Conservation (phyloP, 1,140 invertebrate genomes). For the Liolophura sinensis region DNA sequence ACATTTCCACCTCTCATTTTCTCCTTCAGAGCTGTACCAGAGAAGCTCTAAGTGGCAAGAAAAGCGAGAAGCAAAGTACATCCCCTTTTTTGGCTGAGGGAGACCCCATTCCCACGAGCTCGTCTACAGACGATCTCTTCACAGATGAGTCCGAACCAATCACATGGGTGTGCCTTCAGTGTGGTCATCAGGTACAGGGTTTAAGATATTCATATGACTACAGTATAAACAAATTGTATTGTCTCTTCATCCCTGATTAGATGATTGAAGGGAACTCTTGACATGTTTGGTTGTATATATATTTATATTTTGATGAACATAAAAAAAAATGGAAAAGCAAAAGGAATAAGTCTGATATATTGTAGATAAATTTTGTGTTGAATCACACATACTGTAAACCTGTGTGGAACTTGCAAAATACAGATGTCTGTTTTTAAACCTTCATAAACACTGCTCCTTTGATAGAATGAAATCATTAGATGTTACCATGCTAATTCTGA, state of each 20-base stretch:
- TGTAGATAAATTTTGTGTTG: not conserved
- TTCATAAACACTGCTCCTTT: not conserved
- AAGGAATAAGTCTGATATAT: no score
- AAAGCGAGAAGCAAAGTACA: not conserved
- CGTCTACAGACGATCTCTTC: not conserved
- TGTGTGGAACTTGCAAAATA: not conserved
- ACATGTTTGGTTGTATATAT: not conserved
- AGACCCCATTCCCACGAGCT: not conserved
- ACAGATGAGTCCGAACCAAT: slow-evolving; percentile 30
- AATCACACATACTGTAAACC: not conserved
- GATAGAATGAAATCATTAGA: not conserved
- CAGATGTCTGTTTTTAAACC: not conserved
- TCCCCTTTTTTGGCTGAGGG: not conserved
- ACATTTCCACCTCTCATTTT: not conserved
- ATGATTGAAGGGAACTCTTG: not conserved
- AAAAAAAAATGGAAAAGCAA: not conserved
- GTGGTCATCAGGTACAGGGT: slow-evolving; percentile 64
- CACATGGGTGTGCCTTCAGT: slow-evolving; percentile 69
- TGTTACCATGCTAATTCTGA: not conserved
- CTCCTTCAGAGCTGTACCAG: not conserved
- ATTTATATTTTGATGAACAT: not conserved
- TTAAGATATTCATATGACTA: not conserved
- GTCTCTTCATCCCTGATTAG: not conserved
- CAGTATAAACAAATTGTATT: not conserved
- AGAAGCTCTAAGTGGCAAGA: not conserved